Evolutionary conservation across 2,888 invertebrate species (phyloP), one percentile per base, ranked within the genome.

Genomic region (Nomada fucata): DNA sequence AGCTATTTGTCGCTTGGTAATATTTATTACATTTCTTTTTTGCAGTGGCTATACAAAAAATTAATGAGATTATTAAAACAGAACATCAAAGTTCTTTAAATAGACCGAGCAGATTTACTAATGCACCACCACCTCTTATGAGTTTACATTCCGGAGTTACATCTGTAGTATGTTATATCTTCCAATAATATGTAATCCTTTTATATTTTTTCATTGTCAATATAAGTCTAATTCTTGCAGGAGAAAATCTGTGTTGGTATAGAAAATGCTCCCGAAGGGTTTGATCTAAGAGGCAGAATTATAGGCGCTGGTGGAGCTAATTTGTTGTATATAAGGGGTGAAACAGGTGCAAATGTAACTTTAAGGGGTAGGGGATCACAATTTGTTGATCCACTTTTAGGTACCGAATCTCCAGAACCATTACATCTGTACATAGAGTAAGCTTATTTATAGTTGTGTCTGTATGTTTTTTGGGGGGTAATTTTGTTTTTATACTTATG

Each of bases 211-310:
- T 61, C 57, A 68, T 73, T 52, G 65, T 10, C 23, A 20, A 26
- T 26, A 59, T 59, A 4, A 61, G 0, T 63, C 29, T 71, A 65
- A 61, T 80, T 44, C 76, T 81, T 68, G 42, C 93, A 95, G 93
- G 97, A 97, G 93, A 97, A 97, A 94, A 95, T 97, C 86, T 96
- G 96, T 89, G 95, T 97, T 89, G 97, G 97, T 57, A 94, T 97
- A 87, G 97, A 97, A 90, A 96, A 96, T 94, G 96, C 97, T 70
- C 97, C 97, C 44, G 95, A 96, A 83, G 95, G 95, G 83, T 97
- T 97, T 93, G 96, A 97, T 93, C 95, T 97, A 87, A 95, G 96
- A 91, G 96, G 96, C 85, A 96, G 97, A 90, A 95, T 97, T 88
- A 94, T 97, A 85, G 97, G 97, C 73, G 94, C 95, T 91, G 95